Evolutionary conservation across 2,888 invertebrate genomes (phyloP).

Genomic region (Pilophorus perplexus): DNA sequence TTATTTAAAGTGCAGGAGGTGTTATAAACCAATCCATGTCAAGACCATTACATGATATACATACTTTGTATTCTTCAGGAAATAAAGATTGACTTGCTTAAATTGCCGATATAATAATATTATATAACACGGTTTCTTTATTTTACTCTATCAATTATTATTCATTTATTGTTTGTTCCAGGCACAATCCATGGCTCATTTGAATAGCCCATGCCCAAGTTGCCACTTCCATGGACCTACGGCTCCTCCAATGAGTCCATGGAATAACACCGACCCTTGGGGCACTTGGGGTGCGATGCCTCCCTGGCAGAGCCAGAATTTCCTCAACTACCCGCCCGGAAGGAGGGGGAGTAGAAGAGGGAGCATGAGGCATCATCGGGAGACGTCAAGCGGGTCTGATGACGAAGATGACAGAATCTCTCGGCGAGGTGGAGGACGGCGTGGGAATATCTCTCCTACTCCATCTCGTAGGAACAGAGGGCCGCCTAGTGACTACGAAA

Average conservation of each 20-base stretch:
- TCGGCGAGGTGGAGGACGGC: conserved; percentile 2
- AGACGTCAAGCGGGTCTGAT: conserved; percentile 43
- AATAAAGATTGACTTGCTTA: too few species aligned
- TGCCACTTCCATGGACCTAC: conserved; percentile 54
- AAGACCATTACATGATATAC: too few species aligned
- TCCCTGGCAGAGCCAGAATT: conserved; percentile 41
- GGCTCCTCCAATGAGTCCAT: conserved; percentile 42
- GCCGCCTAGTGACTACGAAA: conserved; percentile 30
- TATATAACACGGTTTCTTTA: neutral
- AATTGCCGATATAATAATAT: neutral
- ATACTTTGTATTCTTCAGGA: too few species aligned
- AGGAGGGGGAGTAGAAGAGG: conserved; percentile 39
- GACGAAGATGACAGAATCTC: conserved; percentile 44
- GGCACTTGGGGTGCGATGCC: conserved; percentile 37
- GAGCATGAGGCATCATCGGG: neutral
- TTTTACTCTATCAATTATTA: neutral
- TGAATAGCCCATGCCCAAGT: conserved; percentile 62
- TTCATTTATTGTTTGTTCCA: conserved; percentile 49
- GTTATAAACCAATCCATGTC: too few species aligned
- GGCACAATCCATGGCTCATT: conserved; percentile 70
- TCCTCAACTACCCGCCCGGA: conserved; percentile 50
- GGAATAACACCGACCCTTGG: conserved; percentile 35
- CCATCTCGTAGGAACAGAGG: conserved; percentile 27
- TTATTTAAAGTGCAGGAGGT: too few species aligned
- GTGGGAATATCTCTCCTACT: conserved; percentile 23